A percentile compares a stretch with the other conserved stretches of the same genome.
Conservation (phyloP, 2,113 vertebrate species). For the Telmatochromis brichardi region DNA sequence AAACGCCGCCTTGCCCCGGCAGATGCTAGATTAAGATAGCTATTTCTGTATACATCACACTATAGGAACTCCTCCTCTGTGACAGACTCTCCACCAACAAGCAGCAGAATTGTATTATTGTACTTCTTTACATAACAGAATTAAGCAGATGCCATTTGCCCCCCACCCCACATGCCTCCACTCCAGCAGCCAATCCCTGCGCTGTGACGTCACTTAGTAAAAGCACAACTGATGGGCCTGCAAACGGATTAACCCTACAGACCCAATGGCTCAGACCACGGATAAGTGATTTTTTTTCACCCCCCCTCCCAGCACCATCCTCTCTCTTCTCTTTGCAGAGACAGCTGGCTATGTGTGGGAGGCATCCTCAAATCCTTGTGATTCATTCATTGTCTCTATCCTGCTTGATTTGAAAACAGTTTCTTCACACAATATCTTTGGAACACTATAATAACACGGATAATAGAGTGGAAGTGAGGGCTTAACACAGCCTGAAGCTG, state of each 20-base stretch:
- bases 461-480: neutral
- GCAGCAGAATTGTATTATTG: slow-evolving; percentile 56
- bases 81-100: slow-evolving; percentile 27
- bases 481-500: neutral
- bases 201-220: slow-evolving; percentile 67
- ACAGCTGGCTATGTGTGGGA: slow-evolving; percentile 70
- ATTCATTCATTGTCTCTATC: slow-evolving; percentile 62
- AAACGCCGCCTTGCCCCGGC: neutral
- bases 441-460: slow-evolving; percentile 30
- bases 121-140: slow-evolving; percentile 71
- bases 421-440: slow-evolving; percentile 40
- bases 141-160: slow-evolving; percentile 52
- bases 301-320: neutral
- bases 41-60: neutral
- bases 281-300: slow-evolving; percentile 57
- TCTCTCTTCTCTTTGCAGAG: slow-evolving; percentile 14
- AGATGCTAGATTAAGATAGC: neutral
- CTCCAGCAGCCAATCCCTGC: slow-evolving; percentile 48
- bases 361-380: slow-evolving; percentile 62
- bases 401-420: slow-evolving; percentile 61
- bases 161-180: slow-evolving; percentile 23
- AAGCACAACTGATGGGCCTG: slow-evolving; percentile 69
- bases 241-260: slow-evolving; percentile 70
- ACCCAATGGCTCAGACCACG: slow-evolving; percentile 62
- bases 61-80: neutral